Conservation (phyloP, 2,797 vertebrate genomes). For the Galagoides demidoff region DNA sequence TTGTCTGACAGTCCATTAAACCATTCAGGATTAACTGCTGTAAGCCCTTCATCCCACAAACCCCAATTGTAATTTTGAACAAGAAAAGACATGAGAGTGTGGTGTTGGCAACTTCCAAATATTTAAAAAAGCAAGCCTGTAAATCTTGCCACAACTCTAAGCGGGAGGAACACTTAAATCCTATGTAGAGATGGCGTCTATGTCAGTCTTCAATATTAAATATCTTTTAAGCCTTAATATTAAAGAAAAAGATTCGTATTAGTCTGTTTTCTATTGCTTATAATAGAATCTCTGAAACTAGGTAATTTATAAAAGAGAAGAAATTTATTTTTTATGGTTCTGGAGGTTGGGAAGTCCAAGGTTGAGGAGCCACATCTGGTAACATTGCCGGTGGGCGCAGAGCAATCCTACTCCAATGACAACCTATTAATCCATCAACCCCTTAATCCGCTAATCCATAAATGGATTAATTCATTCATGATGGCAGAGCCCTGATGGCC, state of each 20-base stretch:
- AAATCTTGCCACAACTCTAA: not conserved
- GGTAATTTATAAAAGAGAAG: not conserved
- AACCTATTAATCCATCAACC: not conserved
- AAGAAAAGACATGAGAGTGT: not conserved
- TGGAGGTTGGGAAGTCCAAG: not conserved
- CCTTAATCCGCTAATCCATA: not conserved
- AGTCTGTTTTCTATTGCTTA: not conserved
- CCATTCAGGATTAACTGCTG: conserved; percentile 22
- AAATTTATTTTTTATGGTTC: not conserved
- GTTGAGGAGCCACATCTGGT: not conserved
- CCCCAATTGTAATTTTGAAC: not conserved
- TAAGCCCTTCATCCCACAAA: not conserved
- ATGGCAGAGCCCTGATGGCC: not conserved
- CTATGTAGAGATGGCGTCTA: not conserved
- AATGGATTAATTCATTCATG: not conserved
- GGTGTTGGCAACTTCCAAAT: not conserved
- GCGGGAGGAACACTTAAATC: not conserved
- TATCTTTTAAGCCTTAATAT: not conserved
- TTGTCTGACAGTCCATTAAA: not conserved
- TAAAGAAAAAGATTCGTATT: not conserved
- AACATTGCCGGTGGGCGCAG: too few species aligned
- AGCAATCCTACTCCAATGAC: not conserved
- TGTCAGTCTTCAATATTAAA: not conserved
- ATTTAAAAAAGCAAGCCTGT: conserved; percentile 29
- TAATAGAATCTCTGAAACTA: not conserved